Evolutionary conservation across 2,113 vertebrate species (phyloP).

Genomic region (Colaptes auratus): DNA sequence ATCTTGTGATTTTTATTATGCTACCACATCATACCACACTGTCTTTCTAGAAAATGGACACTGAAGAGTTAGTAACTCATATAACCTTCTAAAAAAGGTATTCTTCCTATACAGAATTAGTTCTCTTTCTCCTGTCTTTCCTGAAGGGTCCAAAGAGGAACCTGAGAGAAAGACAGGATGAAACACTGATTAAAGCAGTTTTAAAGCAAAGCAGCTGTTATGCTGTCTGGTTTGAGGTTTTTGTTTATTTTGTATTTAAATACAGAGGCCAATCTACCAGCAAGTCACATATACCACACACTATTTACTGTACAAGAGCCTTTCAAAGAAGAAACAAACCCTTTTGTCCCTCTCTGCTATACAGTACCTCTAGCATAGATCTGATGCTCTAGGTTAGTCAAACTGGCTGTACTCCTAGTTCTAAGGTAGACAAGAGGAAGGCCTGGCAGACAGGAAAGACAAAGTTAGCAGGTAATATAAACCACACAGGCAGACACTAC

Average conservation of each 20-base stretch:
- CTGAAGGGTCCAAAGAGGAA: neutral
- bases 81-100: neutral
- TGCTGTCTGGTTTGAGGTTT: rapidly evolving
- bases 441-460: constrained; percentile 92
- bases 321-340: neutral
- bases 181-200: neutral
- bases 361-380: constrained; percentile 96
- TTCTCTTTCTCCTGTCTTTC: neutral
- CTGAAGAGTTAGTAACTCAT: neutral
- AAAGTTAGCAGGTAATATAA: constrained; percentile 79
- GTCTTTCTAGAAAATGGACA: neutral
- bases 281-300: neutral
- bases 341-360: constrained; percentile 60
- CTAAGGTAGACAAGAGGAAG: constrained; percentile 96
- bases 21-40: neutral
- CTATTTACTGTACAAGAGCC: neutral
- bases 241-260: neutral
- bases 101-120: neutral
- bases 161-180: neutral
- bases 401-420: constrained; percentile 98
- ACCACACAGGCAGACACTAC: neutral
- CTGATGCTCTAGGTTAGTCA: constrained; percentile 95
- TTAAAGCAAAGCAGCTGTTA: neutral
- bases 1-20: neutral
- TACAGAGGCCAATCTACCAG: neutral